Evolutionary conservation across 2,797 vertebrate genomes (phyloP).

Genomic region (Pachyuromys duprasi): DNA sequence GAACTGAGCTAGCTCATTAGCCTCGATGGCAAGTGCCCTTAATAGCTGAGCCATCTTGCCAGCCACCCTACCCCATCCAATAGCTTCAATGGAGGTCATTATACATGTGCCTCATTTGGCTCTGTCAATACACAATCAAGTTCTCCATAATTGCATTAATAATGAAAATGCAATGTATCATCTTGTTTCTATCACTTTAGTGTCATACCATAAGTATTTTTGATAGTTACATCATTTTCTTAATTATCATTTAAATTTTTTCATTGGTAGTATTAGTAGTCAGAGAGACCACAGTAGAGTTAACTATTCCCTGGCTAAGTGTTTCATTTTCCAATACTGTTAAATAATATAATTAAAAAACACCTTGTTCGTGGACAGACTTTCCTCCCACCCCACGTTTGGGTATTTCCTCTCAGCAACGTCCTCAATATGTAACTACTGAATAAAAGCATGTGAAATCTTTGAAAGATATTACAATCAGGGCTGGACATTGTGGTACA

Average conservation of each 20-base stretch:
- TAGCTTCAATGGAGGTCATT: not conserved
- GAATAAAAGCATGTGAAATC: constrained; percentile 20
- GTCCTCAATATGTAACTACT: not conserved
- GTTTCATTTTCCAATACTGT: constrained; percentile 19
- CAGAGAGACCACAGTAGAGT: not conserved
- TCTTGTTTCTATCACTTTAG: constrained; percentile 52
- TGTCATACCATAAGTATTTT: constrained; percentile 29
- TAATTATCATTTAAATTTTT: constrained; percentile 40
- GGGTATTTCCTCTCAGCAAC: not conserved
- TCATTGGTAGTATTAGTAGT: constrained; percentile 27
- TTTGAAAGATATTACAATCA: not conserved
- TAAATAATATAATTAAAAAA: constrained; percentile 57
- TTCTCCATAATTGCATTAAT: constrained; percentile 25
- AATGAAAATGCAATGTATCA: not conserved
- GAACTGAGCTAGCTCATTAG: not conserved
- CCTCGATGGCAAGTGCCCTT: not conserved
- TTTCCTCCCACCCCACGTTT: not conserved
- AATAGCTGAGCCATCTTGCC: not conserved
- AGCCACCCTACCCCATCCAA: not conserved
- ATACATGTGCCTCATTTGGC: not conserved
- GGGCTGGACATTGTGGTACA: not conserved
- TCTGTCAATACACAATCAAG: not conserved
- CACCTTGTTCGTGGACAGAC: not conserved
- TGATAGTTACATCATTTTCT: constrained; percentile 24
- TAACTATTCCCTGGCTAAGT: constrained; percentile 33